Base-by-base conservation (phyloP, 2,797 vertebrate species). In the Acrossocheilus fasciatus region DNA sequence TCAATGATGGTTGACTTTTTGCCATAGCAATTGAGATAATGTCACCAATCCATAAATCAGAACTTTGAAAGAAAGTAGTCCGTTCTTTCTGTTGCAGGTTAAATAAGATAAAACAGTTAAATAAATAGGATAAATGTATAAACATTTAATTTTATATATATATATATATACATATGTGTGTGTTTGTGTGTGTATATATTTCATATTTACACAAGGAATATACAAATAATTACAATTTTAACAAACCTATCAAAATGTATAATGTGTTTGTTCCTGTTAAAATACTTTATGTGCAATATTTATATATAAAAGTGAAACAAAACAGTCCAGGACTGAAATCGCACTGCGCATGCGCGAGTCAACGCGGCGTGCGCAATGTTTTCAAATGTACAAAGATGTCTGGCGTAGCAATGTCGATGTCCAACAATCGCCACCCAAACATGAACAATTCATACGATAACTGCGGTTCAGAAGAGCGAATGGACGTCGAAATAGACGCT, bases 401-500 rank as follows among this genome's bases (percentile, higher is more conserved):
- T 73, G 93, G 92, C 75, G 93, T 92, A 75, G 89, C 15, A 1
- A 69, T 84, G 39, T 59, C 79, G 1, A 81, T 84, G 72, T 26
- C 69, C 18, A 82, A 72, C 73, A 87, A 88, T 3, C 93, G 92
- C 54, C 90, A 89, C 83, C 90, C 78, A 74, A 86, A 86, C 45
- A 82, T 84, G 52, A 87, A 86, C 64, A 89, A 91, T 89, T 90
- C 77, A 52, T 92, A 89, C 36, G 85, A 89, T 84, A 83, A 52
- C 5, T 93, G 91, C 36, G 87, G 89, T 64, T 77, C 91, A 0
- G 91, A 92, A 12, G 87, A 91, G 23, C 86, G 82, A 30, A 95
- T 95, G 95, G 95, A 96, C 6, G 88, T 92, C 0, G 94, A 95
- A 73, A 62, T 94, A 88, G 94, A 95, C 8, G 76, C 91, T 43